phyloP scores from a whole-genome alignment of 2,888 invertebrate genomes.

The Syrista parreyssii region DNA sequence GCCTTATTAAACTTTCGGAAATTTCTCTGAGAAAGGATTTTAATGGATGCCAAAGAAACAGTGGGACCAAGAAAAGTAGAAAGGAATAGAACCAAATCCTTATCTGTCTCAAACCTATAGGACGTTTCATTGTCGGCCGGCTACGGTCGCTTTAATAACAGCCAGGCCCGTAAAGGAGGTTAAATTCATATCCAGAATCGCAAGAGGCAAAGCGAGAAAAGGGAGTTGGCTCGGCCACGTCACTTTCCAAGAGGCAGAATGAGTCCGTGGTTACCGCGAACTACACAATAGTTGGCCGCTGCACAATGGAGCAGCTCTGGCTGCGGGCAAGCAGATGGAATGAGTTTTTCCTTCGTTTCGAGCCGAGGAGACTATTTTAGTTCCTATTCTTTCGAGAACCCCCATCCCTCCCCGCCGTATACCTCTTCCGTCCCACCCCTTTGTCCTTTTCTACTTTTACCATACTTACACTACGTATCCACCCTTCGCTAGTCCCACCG shows the following conservation, averaged over 20 bases:
- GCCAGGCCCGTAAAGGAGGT: neutral
- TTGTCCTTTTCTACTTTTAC: slow-evolving; percentile 14
- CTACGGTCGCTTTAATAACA: neutral
- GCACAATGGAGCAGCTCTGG: slow-evolving; percentile 44
- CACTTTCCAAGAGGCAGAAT: slow-evolving; percentile 8
- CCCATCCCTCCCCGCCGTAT: slow-evolving; percentile 14
- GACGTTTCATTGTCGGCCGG: neutral
- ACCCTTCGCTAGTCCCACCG: slow-evolving; percentile 23
- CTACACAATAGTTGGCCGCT: slow-evolving; percentile 51
- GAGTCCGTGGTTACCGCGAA: slow-evolving; percentile 41
- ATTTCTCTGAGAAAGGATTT: neutral
- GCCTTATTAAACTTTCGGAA: neutral
- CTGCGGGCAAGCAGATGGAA: slow-evolving; percentile 48
- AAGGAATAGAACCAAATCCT: slow-evolving; percentile 15
- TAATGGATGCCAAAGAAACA: slow-evolving; percentile 14
- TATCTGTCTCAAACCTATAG: neutral
- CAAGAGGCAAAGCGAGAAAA: slow-evolving; percentile 8
- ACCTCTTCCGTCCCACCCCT: slow-evolving; percentile 11
- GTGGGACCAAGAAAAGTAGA: slow-evolving; percentile 3
- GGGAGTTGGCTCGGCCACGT: slow-evolving; percentile 10
- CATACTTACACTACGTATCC: slow-evolving; percentile 9
- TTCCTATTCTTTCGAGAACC: slow-evolving; percentile 40
- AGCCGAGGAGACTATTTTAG: slow-evolving; percentile 47
- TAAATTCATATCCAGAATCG: slow-evolving; percentile 4
- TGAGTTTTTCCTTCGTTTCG: slow-evolving; percentile 56